phyloP scores from a whole-genome alignment of 2,113 vertebrate genomes.

The Pteruthius melanotis region DNA sequence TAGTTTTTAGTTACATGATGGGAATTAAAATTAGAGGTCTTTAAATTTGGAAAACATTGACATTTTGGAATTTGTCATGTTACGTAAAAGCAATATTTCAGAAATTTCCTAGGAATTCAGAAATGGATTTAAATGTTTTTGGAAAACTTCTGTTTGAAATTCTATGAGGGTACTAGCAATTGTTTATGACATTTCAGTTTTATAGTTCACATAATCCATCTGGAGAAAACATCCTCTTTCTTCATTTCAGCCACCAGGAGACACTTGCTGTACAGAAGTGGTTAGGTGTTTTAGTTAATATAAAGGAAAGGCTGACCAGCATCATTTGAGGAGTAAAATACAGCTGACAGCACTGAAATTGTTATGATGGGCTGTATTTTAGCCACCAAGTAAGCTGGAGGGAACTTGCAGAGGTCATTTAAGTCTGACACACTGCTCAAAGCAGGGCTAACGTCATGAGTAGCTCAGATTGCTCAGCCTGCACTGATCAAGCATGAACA shows the following conservation, averaged over 20 bases:
- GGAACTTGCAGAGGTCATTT: neutral
- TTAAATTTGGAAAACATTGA: neutral
- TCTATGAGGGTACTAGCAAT: neutral
- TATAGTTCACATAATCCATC: neutral
- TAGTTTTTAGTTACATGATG: neutral
- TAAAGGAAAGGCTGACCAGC: neutral
- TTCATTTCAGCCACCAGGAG: conserved; percentile 48
- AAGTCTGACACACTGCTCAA: neutral
- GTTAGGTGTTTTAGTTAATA: neutral
- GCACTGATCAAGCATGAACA: rapidly evolving
- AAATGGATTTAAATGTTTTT: neutral
- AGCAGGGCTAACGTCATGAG: neutral
- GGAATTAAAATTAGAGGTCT: neutral
- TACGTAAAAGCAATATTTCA: neutral
- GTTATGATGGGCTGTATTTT: neutral
- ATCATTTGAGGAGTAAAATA: neutral
- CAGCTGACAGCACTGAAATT: neutral
- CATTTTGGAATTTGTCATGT: neutral
- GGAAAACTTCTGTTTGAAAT: neutral
- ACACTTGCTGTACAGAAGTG: conserved; percentile 23
- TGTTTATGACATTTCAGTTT: neutral
- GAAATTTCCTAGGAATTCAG: neutral
- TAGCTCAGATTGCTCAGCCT: neutral
- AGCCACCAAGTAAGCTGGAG: neutral
- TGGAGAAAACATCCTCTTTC: neutral